Evolutionary conservation across 2,888 invertebrate species (phyloP), one percentile per base, ranked within the genome.

Genomic region (Cheilosia vulpina): DNA sequence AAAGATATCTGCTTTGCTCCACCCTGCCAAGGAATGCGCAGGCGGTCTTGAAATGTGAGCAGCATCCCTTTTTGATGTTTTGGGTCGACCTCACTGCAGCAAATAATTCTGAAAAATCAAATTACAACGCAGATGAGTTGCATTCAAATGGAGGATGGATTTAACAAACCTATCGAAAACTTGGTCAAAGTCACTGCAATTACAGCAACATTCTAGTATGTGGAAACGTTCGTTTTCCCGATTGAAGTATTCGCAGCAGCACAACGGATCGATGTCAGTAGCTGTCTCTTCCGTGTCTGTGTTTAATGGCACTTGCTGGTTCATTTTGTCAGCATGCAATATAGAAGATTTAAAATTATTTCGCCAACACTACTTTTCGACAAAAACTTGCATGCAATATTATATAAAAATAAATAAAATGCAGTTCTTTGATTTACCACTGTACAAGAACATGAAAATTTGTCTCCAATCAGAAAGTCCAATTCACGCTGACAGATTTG

Each of bases 161-260:
- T 41, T 27, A 68, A 87, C 87, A 89, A 89, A 94, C 94, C 93
- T 93, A 76, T 94, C 94, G 89, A 93, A 93, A 82, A 93, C 93
- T 88, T 93, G 92, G 90, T 94, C 94, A 87, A 94, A 92, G 88
- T 94, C 93, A 87, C 91, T 91, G 88, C 94, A 94, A 89, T 94
- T 93, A 89, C 94, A 94, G 89, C 94, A 94, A 88, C 94, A 94
- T 88, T 92, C 93, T 88, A 94, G 88, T 76, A 94, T 92, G 88
- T 94, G 94, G 88, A 87, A 89, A 7, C 83, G 89, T 88, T 94
- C 91, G 72, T 93, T 91, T 78, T 93, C 90, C 24, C 90, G 89
- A 88, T 93, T 93, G 84, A 93, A 92, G 89, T 94, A 94, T 91
- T 94, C 94, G 89, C 94, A 94, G 89, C 94, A 94, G 89, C 94